phyloP scores from a whole-genome alignment of 2,797 vertebrate species.

The Simalia tracyae region DNA sequence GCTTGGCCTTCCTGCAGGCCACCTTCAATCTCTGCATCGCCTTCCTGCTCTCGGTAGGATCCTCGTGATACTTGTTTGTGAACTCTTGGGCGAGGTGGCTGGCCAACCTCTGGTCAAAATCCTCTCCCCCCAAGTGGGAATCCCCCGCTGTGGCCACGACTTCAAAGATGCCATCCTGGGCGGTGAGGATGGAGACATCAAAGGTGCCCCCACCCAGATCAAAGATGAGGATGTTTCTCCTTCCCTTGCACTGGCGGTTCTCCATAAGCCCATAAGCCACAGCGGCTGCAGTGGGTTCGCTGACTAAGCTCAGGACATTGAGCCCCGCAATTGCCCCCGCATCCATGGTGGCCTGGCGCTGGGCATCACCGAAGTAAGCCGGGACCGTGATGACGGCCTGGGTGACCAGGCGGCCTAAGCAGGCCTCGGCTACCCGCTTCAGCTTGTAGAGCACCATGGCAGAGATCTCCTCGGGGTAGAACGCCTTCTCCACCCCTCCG shows the following conservation, averaged over 20 bases:
- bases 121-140: slow-evolving; percentile 53
- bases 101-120: slow-evolving; percentile 38
- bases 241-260: fast-evolving
- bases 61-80: slow-evolving; percentile 29
- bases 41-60: slow-evolving; percentile 23
- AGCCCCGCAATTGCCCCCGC: slow-evolving; percentile 46
- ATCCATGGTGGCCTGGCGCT: slow-evolving; percentile 55
- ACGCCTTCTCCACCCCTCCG: slow-evolving; percentile 36
- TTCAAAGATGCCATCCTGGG: slow-evolving; percentile 37
- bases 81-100: slow-evolving; percentile 46
- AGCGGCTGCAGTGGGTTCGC: slow-evolving; percentile 41
- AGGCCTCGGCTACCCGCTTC: slow-evolving; percentile 41
- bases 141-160: slow-evolving; percentile 52
- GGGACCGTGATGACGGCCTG: slow-evolving; percentile 48
- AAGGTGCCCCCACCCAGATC: slow-evolving; percentile 53
- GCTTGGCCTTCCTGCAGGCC: slow-evolving; percentile 32
- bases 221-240: slow-evolving; percentile 50
- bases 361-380: slow-evolving; percentile 43
- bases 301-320: slow-evolving; percentile 42
- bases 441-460: slow-evolving; percentile 47
- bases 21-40: slow-evolving; percentile 34
- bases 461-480: slow-evolving; percentile 44
- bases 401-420: slow-evolving; percentile 44
- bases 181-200: slow-evolving; percentile 44
- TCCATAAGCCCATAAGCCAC: slow-evolving; percentile 32